Evolutionary conservation across 2,888 invertebrate species (phyloP), one percentile per base, ranked within the genome.

Genomic region (Toxonevra muliebris): DNA sequence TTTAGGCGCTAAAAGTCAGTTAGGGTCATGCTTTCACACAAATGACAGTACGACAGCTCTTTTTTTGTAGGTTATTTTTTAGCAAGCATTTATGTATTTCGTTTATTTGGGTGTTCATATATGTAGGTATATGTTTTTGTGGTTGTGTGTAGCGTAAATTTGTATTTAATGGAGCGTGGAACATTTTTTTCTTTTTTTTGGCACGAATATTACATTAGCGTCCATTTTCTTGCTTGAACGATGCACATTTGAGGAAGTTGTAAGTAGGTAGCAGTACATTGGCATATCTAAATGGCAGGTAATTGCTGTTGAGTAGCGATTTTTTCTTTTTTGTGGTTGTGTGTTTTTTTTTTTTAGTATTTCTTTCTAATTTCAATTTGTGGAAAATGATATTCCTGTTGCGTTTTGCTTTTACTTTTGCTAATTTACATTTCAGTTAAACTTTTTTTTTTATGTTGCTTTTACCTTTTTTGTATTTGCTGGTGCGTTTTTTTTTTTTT

Each of bases 1-100:
- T 55, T 55, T 48, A 55, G 61, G 61, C 55, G 40, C 13, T 43
- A 41, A n/a, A 4, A 30, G 43, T 62, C n/a, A 61, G 15, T 54
- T 15, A 7, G 15, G 15, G 55, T 54, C 20, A 19, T 54, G 20
- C 55, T 54, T 9, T 58, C 58, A n/a, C 17, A 42, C 13, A 30
- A 42, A 13, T 41, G 17, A 11, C 12, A 13, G 15, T 58, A 9
- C 13, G 12, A 42, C 13, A 13, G 41, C 41, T n/a, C 12, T 42
- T 20, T 13, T 58, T 41, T 17, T 58, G 20, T 57, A 13, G 13
- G 15, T 10, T 58, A 7, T 4, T 58, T 42, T 41, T 30, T 30
- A 13, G 11, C 1, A 5, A 15, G 13, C 9, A 41, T 2, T 20
- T 58, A n/a, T 20, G 40, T 40, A 15, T 54, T 53, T 2, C 15